These are phyloP conservation scores for Tineola bisselliella DNA, from an alignment of 2,888 invertebrate species.

Conservation along the genomic window DNA sequence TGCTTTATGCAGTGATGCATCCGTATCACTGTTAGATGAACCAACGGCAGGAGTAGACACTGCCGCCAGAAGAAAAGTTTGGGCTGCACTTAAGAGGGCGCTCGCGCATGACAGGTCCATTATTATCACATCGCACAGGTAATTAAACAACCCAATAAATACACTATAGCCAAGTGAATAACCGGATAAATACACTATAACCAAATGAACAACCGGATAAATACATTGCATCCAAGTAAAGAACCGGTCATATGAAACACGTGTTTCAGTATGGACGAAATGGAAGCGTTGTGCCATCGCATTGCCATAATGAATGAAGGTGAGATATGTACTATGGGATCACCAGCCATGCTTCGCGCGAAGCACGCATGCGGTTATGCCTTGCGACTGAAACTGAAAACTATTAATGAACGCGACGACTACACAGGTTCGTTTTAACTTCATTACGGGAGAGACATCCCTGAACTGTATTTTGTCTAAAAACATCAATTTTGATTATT, in stretches of 20 bases:
- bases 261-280: constrained; percentile 82
- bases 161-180: too few species aligned
- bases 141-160: background rate
- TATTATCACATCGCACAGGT: constrained; percentile 77
- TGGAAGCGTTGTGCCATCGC: constrained; percentile 81
- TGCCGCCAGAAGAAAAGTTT: constrained; percentile 71
- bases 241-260: background rate
- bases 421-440: background rate
- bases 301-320: constrained; percentile 82
- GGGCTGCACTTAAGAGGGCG: constrained; percentile 68
- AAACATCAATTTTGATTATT: background rate
- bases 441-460: too few species aligned
- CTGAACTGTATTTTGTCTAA: too few species aligned
- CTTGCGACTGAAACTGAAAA: constrained; percentile 52
- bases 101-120: constrained; percentile 64
- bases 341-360: constrained; percentile 76
- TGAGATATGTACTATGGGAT: constrained; percentile 76
- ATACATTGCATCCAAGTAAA: too few species aligned
- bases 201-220: too few species aligned
- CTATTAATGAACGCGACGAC: background rate
- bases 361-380: constrained; percentile 76
- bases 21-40: constrained; percentile 77
- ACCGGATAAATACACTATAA: too few species aligned
- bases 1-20: constrained; percentile 47
- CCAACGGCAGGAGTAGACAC: constrained; percentile 79